These are phyloP conservation scores for Pimpla rufipes DNA, from an alignment of 2,888 invertebrate genomes.

Conservation along the genomic window DNA sequence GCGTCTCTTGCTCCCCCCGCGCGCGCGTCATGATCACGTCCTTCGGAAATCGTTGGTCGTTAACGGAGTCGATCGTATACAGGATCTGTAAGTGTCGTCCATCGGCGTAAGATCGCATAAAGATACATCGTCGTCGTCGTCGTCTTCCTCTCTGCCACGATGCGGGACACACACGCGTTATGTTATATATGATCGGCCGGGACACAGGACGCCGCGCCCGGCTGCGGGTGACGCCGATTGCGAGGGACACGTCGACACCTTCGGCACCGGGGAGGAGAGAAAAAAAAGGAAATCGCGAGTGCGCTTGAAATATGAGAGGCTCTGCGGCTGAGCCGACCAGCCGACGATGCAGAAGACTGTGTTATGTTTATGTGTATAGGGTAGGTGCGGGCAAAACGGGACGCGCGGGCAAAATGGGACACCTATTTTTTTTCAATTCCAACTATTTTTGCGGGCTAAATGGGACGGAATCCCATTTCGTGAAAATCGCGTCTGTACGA, in stretches of 20 bases:
- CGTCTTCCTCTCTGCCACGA: background rate
- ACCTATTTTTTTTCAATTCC: too few relatives aligned
- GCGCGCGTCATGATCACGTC: slow-evolving; percentile 49
- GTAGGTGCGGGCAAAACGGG: too few relatives aligned
- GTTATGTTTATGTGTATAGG: background rate
- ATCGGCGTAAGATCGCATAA: slow-evolving; percentile 25
- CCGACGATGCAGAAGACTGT: slow-evolving; percentile 7
- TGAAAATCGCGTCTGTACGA: too few relatives aligned
- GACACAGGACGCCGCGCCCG: too few relatives aligned
- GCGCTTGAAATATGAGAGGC: slow-evolving; percentile 56
- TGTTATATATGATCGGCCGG: background rate
- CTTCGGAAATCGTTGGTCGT: slow-evolving; percentile 61
- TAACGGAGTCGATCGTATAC: slow-evolving; percentile 39
- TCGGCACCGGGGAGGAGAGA: background rate
- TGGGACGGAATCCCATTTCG: too few relatives aligned
- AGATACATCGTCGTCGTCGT: background rate
- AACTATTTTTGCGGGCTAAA: too few relatives aligned
- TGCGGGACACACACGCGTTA: background rate
- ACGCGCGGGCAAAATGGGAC: too few relatives aligned
- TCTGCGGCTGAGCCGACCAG: slow-evolving; percentile 4
- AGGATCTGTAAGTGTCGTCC: slow-evolving; percentile 25
- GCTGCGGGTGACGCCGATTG: slow-evolving; percentile 17
- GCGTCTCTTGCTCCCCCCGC: background rate
- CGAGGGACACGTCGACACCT: slow-evolving; percentile 59
- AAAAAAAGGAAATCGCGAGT: slow-evolving; percentile 14